Evolutionary conservation across 2,113 vertebrate species (phyloP), one percentile per base, ranked within the genome.

Genomic region (Carettochelys insculpta): DNA sequence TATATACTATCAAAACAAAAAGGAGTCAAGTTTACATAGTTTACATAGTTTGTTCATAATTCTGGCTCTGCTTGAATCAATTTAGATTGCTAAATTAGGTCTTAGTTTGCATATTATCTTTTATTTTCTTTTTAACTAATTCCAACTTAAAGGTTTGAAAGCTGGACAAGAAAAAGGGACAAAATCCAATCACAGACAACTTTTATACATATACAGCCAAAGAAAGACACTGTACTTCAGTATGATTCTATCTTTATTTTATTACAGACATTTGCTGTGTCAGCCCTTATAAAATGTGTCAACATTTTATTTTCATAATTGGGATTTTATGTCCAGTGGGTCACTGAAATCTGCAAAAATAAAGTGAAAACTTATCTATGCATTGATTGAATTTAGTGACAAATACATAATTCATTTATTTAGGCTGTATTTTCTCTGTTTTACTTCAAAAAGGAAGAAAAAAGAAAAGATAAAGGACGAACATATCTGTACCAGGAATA

Each of bases 261-360:
- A 82, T 90, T 65, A 45, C 51, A 92, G 86, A 88, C 53, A 86
- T 90, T 87, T 50, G 68, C 47, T 87, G 2, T 94, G 19, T 83
- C 52, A 90, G 47, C 89, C 38, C 54, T 96, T 93, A 90, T 11
- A 89, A 81, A 94, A 92, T 85, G 22, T 77, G 95, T 95, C 38
- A 61, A 88, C 65, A 91, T 54, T 89, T 95, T 91, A 87, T 92
- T 92, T 78, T 84, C 88, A 90, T 89, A 95, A 48, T 3, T 16
- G 43, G 61, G 52, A 78, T 96, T 97, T 94, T 89, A 48, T 83
- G 83, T 77, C 29, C 91, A 73, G 12, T 93, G 47, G 94, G 68
- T 87, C 96, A 90, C 83, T 80, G 38, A 94, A 95, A 94, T 92
- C n/a, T 68, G 92, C 58, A 83, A 80, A 77, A 92, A 95, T 95